Evolutionary conservation across 2,113 vertebrate genomes (phyloP).

Genomic region (Perca schrenkii): DNA sequence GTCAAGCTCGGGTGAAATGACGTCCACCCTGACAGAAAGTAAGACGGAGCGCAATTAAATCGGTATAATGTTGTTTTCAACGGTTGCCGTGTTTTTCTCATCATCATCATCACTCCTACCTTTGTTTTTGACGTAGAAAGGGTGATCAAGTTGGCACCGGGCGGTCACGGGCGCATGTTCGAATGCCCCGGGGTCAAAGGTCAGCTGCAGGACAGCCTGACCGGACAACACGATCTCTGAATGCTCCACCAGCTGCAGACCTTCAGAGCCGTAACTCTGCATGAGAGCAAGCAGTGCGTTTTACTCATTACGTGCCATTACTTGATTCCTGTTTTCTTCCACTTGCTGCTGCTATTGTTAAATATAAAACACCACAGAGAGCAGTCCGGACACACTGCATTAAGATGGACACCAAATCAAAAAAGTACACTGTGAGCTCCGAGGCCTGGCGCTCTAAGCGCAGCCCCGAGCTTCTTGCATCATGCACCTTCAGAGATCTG

Average conservation of each 20-base stretch:
- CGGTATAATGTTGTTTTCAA: rapidly evolving
- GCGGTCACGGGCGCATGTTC: conserved; percentile 89
- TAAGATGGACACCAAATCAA: neutral
- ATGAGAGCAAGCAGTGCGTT: neutral
- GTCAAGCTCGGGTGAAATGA: conserved; percentile 98
- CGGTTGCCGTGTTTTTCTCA: neutral
- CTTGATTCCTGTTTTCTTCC: neutral
- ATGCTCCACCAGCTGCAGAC: conserved; percentile 92
- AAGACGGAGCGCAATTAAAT: neutral
- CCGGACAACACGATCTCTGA: conserved; percentile 92
- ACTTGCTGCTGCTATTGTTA: neutral
- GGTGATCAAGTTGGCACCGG: conserved; percentile 94
- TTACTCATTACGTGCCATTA: neutral
- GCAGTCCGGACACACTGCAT: too few relatives aligned
- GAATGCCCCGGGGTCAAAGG: conserved; percentile 95
- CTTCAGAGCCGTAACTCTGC: conserved; percentile 93
- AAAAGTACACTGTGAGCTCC: neutral
- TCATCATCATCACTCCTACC: conserved; percentile 77
- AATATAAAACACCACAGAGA: neutral
- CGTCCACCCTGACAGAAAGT: conserved; percentile 90
- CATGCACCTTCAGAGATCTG: conserved; percentile 63
- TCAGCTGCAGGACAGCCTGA: conserved; percentile 94
- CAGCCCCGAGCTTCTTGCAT: too few relatives aligned
- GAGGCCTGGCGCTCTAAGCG: neutral
- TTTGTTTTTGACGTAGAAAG: conserved; percentile 98